phyloP scores from a whole-genome alignment of 1,140 invertebrate genomes.

The Drosophila simulans region DNA sequence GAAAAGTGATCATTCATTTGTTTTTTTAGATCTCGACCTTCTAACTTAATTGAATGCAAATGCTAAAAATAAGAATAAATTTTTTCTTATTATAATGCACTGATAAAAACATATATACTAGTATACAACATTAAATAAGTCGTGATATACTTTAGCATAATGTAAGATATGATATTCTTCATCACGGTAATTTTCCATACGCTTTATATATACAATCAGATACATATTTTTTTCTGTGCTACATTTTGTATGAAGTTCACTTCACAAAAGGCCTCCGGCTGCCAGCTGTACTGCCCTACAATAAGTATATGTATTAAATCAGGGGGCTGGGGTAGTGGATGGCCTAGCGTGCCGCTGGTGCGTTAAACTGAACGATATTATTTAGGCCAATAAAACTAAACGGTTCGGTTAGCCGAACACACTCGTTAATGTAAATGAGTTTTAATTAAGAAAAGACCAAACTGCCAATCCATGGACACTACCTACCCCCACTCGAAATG shows the following conservation, averaged over 20 bases:
- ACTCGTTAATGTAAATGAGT: conserved; percentile 49
- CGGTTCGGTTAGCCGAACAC: conserved; percentile 55
- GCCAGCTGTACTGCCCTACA: conserved; percentile 59
- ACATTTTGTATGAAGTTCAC: conserved; percentile 29
- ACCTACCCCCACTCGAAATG: conserved; percentile 4
- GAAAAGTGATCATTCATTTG: not conserved
- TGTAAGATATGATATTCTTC: too few species aligned
- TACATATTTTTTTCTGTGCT: conserved; percentile 4
- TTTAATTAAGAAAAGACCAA: conserved; percentile 57
- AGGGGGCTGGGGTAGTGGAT: conserved; percentile 4
- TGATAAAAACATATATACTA: too few species aligned
- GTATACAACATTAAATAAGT: too few species aligned
- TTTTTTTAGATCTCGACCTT: too few species aligned
- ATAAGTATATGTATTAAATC: conserved; percentile 12
- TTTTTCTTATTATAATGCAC: too few species aligned
- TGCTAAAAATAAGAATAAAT: too few species aligned
- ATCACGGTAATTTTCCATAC: too few species aligned
- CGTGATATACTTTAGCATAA: too few species aligned
- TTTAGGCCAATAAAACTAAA: conserved; percentile 72
- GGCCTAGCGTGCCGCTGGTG: conserved; percentile 52
- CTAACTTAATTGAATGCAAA: too few species aligned
- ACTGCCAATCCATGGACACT: conserved; percentile 28
- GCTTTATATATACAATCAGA: not conserved
- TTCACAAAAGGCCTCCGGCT: conserved; percentile 38
- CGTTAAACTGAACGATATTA: conserved; percentile 64